Evolutionary conservation across 30 jellyfish, hydroid and myxozoan species (phyloP).

Genomic region (Euphysa ruthae): DNA sequence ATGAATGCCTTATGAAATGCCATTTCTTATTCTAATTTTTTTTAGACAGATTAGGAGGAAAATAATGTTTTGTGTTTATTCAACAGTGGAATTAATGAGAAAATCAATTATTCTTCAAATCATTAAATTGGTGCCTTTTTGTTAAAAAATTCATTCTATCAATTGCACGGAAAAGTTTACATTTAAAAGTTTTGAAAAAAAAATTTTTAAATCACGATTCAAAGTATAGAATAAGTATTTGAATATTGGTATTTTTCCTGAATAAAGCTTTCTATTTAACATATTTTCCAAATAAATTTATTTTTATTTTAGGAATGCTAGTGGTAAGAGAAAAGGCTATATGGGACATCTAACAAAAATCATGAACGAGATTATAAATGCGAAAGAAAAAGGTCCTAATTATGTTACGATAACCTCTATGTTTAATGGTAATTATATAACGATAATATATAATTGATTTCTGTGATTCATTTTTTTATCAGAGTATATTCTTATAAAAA

Average conservation of each 20-base stretch:
- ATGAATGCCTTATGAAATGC: no score
- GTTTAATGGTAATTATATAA: conserved; percentile 54
- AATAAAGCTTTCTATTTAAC: background rate
- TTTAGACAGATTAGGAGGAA: no score
- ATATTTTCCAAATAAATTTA: background rate
- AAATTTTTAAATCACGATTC: background rate
- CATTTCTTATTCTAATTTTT: no score
- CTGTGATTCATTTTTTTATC: background rate
- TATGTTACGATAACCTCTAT: conserved; percentile 29
- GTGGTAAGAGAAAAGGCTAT: conserved; percentile 70
- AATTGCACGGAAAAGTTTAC: no score
- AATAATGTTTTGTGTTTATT: no score
- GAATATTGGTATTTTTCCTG: background rate
- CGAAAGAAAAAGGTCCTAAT: conserved; percentile 68
- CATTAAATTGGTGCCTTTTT: no score
- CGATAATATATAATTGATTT: no score
- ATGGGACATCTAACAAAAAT: conserved; percentile 90
- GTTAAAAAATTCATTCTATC: no score
- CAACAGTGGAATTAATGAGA: no score
- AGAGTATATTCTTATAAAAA: background rate
- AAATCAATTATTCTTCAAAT: no score
- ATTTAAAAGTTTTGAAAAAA: background rate
- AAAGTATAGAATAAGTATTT: background rate
- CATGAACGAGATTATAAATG: conserved; percentile 41
- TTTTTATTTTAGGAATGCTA: conserved; percentile 43